Base-by-base conservation (phyloP, 2,113 vertebrate genomes). In the Cygnus buccinator region DNA sequence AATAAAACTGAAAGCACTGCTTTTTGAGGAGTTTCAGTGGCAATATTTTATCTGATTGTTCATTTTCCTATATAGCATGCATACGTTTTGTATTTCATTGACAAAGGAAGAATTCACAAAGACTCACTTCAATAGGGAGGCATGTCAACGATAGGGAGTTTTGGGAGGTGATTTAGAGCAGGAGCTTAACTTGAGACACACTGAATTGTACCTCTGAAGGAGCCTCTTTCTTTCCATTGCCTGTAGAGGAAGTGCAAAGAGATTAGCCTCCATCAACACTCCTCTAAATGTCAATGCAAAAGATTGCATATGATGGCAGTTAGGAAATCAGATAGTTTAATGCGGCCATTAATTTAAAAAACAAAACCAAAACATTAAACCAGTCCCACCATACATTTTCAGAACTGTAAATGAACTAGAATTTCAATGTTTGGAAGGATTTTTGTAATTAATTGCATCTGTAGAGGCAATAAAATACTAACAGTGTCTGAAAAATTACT, bases 211-310 rank as follows among this genome's bases (percentile, higher is more conserved):
- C 20, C 71, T 79, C 62, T 95, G 91, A 95, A 95, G 95, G 91
- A 93, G 22, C 29, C 19, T 44, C 29, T 89, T 96, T 96, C 84
- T 95, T 92, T 73, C 84, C 71, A 76, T 13, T 44, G 58, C 77
- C 84, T 66, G 41, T 10, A 91, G 86, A 95, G 89, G 89, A 95
- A 96, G 84, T 76, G 71, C 74, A 87, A 84, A 82, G 63, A 89
- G 81, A 93, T 95, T 94, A 96, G 78, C 26, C 41, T 95, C 93
- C 80, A 89, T 96, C 95, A 93, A 87, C 87, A 81, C 77, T 70
- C 44, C 70, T 85, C 77, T 76, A 87, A 93, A 90, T 35, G 79
- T 66, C 91, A 91, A 13, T 81, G 84, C 67, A 41, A 75, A 93
- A 55, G 78, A 79, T 79, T 85, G 85, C 21, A 44, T 25, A 11